A percentile compares a stretch with the other conserved stretches of the same genome.
Evolutionary conservation across 1,140 invertebrate species (phyloP).

Genomic region (Gonatopus flavifemur): DNA sequence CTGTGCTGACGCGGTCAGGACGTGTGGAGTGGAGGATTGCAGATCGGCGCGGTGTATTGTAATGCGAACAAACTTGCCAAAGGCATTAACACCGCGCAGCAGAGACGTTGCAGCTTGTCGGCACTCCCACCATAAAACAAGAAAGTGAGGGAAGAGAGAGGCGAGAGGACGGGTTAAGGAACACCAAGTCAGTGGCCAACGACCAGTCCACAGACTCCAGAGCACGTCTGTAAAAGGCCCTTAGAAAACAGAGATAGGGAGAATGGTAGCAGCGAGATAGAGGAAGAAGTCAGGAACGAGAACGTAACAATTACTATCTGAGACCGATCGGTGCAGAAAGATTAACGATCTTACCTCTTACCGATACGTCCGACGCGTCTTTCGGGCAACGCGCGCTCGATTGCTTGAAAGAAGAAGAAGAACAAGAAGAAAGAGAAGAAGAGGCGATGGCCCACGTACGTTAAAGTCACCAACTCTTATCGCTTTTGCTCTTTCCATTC

Average conservation of each 20-base stretch:
- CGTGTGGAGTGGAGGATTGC: conserved; percentile 7
- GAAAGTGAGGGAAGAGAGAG: not conserved
- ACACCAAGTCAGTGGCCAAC: not conserved
- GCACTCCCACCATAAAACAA: conserved; percentile 24
- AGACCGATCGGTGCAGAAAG: conserved; percentile 56
- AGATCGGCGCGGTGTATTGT: conserved; percentile 35
- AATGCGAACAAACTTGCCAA: conserved; percentile 43
- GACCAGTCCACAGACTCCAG: not conserved
- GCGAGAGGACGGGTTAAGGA: not conserved
- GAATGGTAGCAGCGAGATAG: conserved; percentile 25
- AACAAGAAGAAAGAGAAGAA: conserved; percentile 10
- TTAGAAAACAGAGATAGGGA: not conserved
- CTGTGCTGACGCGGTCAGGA: no score
- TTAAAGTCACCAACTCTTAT: conserved; percentile 58
- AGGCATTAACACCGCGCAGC: conserved; percentile 43
- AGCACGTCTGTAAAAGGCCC: not conserved
- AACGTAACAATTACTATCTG: conserved; percentile 61
- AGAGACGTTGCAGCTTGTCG: conserved; percentile 36
- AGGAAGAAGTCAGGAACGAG: conserved; percentile 48
- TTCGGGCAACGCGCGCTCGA: conserved; percentile 49
- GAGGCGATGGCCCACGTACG: conserved; percentile 48
- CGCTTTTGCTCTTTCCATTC: conserved; percentile 15
- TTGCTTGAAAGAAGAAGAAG: conserved; percentile 33
- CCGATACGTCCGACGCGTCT: conserved; percentile 45
- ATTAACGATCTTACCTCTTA: conserved; percentile 59